These are phyloP conservation scores for Archilochus colubris DNA, from an alignment of 2,113 vertebrate genomes.

Conservation along the genomic window DNA sequence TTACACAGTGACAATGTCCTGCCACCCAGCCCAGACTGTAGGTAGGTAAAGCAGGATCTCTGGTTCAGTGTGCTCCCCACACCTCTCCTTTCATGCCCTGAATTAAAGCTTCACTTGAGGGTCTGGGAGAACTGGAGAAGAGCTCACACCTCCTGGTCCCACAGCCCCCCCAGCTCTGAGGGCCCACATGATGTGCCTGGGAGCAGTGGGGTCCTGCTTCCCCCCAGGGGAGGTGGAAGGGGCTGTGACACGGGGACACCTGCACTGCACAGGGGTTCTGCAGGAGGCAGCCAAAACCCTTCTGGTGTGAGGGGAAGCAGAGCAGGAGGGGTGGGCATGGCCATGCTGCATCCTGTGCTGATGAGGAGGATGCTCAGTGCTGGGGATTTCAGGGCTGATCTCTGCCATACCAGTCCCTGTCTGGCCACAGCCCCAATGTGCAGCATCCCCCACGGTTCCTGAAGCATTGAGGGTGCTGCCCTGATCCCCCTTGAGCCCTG, in stretches of 20 bases:
- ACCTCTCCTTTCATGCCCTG: background rate
- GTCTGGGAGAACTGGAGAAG: background rate
- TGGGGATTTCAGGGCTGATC: background rate
- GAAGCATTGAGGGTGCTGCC: background rate
- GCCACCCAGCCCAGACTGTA: background rate
- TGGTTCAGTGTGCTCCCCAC: rapidly evolving
- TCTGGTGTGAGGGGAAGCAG: background rate
- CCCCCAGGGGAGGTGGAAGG: background rate
- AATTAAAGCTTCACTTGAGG: background rate
- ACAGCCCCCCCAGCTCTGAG: background rate
- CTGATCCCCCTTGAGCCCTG: background rate
- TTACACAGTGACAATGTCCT: rapidly evolving
- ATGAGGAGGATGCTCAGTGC: background rate
- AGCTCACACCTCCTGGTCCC: rapidly evolving
- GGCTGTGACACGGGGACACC: background rate
- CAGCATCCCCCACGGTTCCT: rapidly evolving
- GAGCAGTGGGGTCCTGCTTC: background rate
- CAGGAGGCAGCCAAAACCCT: background rate
- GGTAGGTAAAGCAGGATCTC: rapidly evolving
- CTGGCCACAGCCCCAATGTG: background rate
- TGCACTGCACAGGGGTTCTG: background rate
- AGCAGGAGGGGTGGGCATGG: background rate
- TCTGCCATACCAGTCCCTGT: background rate
- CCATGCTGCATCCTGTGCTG: background rate
- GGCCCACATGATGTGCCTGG: background rate